Evolutionary conservation across 2,888 invertebrate species (phyloP), one percentile per base, ranked within the genome.

Genomic region (Ochropacha duplaris): DNA sequence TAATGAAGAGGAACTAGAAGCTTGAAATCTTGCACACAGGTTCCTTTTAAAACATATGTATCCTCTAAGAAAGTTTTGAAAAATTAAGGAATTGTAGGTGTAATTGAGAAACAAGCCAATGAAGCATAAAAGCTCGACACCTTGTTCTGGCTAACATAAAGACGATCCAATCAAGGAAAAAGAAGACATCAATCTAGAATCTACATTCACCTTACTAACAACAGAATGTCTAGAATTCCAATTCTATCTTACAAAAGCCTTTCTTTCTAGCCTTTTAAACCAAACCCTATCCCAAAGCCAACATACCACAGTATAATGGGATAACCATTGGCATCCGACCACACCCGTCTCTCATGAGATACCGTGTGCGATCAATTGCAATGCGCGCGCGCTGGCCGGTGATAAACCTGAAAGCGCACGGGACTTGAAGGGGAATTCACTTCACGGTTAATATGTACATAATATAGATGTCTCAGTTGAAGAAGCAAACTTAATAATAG

Each of bases 281-380:
- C 5, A 60, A 64, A 49, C 34, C 22, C 1, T 24, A 50, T 26
- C 22, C 22, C 11, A 26, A 36, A n/a, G 26, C 12, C 50, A 31
- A 22, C 55, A 56, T 61, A 58, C 65, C 59, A 65, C 63, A 67
- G 60, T 70, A 63, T 70, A 67, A 69, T 64, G 60, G 56, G 62
- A 57, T 59, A 60, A 62, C 61, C 59, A 71, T 62, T 64, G 71
- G 65, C 59, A 69, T 69, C 60, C 59, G 58, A 65, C 69, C 72
- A 67, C 74, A 71, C 73, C 71, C 66, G 64, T 60, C 64, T 61
- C 54, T 63, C 67, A 71, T 65, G 55, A 61, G 66, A 69, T 66
- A 64, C 62, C 51, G 57, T 63, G 65, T 61, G 57, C 65, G 65
- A 63, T 66, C 68, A 62, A 65, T 72, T 66, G 61, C 54, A 39